phyloP scores from a whole-genome alignment of 2,113 vertebrate genomes.

The Epinephelus cyanopodus region DNA sequence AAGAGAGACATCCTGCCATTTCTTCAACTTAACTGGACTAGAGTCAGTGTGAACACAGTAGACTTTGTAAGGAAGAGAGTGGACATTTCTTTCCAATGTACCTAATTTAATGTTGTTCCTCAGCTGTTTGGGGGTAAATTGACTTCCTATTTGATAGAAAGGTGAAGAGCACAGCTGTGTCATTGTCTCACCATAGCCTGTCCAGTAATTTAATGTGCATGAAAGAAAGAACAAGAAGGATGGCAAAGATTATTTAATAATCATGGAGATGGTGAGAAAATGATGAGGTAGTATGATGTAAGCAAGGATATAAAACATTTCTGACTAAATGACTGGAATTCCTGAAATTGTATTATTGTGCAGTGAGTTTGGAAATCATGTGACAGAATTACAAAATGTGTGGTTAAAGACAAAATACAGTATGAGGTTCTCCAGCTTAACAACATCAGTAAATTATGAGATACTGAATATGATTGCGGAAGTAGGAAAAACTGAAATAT shows the following conservation, averaged over 20 bases:
- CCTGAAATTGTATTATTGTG: background rate
- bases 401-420: background rate
- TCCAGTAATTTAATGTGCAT: background rate
- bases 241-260: background rate
- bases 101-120: conserved; percentile 14
- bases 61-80: background rate
- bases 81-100: background rate
- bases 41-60: background rate
- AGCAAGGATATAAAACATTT: background rate
- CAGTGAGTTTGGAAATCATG: background rate
- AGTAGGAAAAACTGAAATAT: background rate
- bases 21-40: background rate
- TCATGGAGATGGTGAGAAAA: background rate
- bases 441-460: background rate
- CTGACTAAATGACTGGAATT: background rate
- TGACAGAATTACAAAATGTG: conserved; percentile 13
- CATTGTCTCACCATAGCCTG: background rate
- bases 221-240: background rate
- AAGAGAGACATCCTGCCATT: background rate
- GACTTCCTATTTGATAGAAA: conserved; percentile 1
- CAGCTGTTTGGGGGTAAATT: conserved; percentile 15
- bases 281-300: background rate
- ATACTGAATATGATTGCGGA: background rate
- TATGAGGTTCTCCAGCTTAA: background rate
- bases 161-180: background rate